phyloP scores from a whole-genome alignment of 2,888 invertebrate genomes.

The Ennomos fuscantarius region DNA sequence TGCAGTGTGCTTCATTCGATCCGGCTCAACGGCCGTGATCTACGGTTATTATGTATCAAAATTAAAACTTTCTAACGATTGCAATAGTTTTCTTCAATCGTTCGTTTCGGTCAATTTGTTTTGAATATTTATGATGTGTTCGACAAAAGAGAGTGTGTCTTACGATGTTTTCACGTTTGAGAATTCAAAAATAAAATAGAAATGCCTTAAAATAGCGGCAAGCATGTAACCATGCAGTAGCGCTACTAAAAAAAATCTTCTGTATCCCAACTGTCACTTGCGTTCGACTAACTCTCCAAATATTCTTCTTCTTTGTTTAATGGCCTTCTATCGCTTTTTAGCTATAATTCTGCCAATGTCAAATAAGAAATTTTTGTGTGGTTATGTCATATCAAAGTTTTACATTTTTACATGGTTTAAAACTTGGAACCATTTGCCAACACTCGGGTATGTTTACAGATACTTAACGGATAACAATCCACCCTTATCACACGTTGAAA shows the following conservation, averaged over 20 bases:
- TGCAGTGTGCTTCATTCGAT: conserved; percentile 22
- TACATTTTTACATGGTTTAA: too few relatives aligned
- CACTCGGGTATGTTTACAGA: too few relatives aligned
- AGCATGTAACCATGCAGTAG: background rate
- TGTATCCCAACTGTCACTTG: background rate
- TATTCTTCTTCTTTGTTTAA: too few relatives aligned
- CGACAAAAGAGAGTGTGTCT: conserved; percentile 15
- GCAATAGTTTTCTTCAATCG: conserved; percentile 26
- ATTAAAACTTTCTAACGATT: conserved; percentile 34
- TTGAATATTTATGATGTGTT: conserved; percentile 26
- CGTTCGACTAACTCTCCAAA: too few relatives aligned
- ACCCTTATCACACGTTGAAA: too few relatives aligned
- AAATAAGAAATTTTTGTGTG: too few relatives aligned
- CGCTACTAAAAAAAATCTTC: background rate
- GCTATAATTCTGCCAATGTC: too few relatives aligned
- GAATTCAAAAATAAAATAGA: conserved; percentile 14
- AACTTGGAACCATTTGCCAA: too few relatives aligned
- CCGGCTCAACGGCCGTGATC: conserved; percentile 26
- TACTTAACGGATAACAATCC: too few relatives aligned
- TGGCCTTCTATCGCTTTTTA: too few relatives aligned
- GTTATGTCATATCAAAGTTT: too few relatives aligned
- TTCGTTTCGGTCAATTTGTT: conserved; percentile 32
- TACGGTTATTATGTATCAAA: conserved; percentile 42
- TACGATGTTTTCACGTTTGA: conserved; percentile 8
- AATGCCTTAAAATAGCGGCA: conserved; percentile 8